A percentile compares a stretch with the other conserved stretches of the same genome.
Conservation (phyloP, 92 coral and sea anemone species). For the Porites lobata region DNA sequence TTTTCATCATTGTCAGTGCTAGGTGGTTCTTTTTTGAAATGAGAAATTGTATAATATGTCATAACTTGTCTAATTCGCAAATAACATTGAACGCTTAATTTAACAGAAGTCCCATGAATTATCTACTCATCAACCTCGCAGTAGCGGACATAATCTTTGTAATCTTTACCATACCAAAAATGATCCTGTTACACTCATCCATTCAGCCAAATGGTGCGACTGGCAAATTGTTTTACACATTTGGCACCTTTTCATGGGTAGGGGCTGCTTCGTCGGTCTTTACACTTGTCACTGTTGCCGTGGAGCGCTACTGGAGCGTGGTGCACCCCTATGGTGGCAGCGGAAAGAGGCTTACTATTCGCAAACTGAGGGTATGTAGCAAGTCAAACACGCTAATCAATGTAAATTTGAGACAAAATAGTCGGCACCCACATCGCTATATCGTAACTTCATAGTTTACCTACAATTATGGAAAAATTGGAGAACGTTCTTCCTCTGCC, state of each 20-base stretch:
- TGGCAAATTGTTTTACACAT: background rate
- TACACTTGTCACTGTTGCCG: background rate
- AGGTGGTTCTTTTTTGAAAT: too few species aligned
- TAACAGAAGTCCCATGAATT: background rate
- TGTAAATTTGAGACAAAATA: too few species aligned
- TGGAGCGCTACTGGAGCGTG: slow-evolving; percentile 1
- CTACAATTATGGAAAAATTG: too few species aligned
- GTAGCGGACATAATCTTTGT: background rate
- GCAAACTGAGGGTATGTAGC: background rate
- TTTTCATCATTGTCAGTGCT: too few species aligned
- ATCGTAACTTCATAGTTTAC: too few species aligned
- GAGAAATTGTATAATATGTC: too few species aligned
- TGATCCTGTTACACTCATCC: background rate
- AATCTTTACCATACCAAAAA: background rate
- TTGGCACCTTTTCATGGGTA: background rate
- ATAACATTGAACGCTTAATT: background rate
- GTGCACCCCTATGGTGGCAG: background rate
- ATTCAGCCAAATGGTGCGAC: background rate
- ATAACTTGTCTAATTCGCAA: too few species aligned
- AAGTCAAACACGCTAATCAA: too few species aligned
- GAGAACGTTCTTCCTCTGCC: too few species aligned
- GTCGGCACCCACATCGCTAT: too few species aligned
- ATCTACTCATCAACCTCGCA: background rate
- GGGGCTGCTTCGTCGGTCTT: background rate
- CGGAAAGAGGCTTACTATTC: background rate